A percentile compares a stretch with the other conserved stretches of the same genome.
phyloP scores from a whole-genome alignment of 2,888 invertebrate species.

The Heteromurus nitidus region DNA sequence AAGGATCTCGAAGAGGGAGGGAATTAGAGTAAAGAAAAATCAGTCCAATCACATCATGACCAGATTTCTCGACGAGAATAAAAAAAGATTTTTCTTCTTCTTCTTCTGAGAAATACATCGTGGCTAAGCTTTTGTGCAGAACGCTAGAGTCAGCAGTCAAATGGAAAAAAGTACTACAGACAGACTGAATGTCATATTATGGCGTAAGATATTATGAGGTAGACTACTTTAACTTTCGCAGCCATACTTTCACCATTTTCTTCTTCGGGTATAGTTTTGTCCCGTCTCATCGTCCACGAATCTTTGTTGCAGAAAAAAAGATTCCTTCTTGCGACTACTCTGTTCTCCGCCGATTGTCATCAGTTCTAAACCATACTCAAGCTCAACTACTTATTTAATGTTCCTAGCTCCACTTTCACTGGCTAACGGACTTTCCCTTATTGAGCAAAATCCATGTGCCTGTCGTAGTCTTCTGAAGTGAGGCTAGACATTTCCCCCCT shows the following conservation, averaged over 20 bases:
- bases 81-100: slow-evolving; percentile 44
- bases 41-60: slow-evolving; percentile 54
- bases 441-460: too few species aligned
- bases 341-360: slow-evolving; percentile 30
- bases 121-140: slow-evolving; percentile 4
- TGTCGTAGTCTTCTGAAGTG: too few species aligned
- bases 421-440: too few species aligned
- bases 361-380: slow-evolving; percentile 19
- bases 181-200: slow-evolving; percentile 7
- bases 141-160: slow-evolving; percentile 37
- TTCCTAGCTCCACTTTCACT: slow-evolving; percentile 2
- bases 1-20: background rate
- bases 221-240: slow-evolving; percentile 22
- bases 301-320: slow-evolving; percentile 16
- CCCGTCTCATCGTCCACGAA: too few species aligned
- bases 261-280: background rate
- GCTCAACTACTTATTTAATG: slow-evolving; percentile 21
- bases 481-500: too few species aligned
- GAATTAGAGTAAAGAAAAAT: too few species aligned
- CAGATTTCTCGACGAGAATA: slow-evolving; percentile 38
- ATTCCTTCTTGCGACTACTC: too few species aligned
- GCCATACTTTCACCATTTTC: background rate
- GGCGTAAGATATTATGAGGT: slow-evolving; percentile 38
- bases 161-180: background rate
- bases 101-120: too few species aligned